phyloP scores from a whole-genome alignment of 1,140 invertebrate genomes.

The Leguminivora glycinivorella region DNA sequence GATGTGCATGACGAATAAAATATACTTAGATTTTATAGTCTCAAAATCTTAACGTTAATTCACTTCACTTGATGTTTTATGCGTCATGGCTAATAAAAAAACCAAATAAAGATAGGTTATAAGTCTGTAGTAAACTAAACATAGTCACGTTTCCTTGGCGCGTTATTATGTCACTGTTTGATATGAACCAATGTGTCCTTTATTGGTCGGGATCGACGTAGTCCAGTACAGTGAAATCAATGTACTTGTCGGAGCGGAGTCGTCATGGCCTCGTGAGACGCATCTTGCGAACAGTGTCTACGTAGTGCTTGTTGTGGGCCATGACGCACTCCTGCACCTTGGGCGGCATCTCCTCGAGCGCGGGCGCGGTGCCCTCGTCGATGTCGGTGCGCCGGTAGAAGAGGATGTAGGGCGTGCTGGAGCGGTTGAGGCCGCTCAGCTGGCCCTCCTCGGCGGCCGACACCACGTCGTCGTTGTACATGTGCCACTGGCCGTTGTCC shows the following conservation, averaged over 20 bases:
- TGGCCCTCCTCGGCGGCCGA: constrained; percentile 81
- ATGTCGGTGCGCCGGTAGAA: constrained; percentile 82
- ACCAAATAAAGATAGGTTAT: not conserved
- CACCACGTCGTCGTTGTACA: constrained; percentile 89
- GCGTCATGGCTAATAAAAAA: not conserved
- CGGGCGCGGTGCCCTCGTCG: constrained; percentile 48
- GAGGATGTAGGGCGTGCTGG: constrained; percentile 90
- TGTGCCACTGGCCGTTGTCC: constrained; percentile 86
- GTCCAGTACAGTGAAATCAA: constrained; percentile 56
- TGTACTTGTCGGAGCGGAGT: constrained; percentile 56
- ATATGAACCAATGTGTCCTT: not conserved
- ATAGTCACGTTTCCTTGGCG: not conserved
- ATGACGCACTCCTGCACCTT: constrained; percentile 51
- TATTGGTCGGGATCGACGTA: constrained; percentile 36
- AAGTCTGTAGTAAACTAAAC: not conserved
- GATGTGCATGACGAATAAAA: not conserved
- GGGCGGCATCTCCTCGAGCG: constrained; percentile 51
- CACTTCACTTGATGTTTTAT: not conserved
- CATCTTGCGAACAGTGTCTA: constrained; percentile 48
- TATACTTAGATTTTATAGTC: not conserved
- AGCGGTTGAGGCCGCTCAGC: constrained; percentile 82
- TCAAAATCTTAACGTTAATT: constrained; percentile 2
- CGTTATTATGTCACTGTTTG: constrained; percentile 32
- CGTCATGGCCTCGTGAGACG: constrained; percentile 54
- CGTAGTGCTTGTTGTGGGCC: constrained; percentile 57